Conservation (phyloP, 1,140 invertebrate genomes). For the Globodera rostochiensis region DNA sequence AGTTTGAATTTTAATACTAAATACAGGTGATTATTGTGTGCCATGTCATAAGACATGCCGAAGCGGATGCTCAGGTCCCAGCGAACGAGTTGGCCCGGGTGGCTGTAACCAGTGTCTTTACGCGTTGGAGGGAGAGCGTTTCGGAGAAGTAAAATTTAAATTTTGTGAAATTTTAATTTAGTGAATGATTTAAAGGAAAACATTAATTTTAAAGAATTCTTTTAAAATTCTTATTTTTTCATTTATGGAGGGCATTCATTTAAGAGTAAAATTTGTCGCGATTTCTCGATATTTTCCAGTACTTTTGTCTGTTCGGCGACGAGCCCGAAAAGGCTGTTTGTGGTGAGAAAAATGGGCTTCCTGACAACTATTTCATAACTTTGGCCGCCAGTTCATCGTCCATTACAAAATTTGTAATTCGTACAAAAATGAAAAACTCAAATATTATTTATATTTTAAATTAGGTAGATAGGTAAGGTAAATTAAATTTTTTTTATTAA, state of each 20-base stretch:
- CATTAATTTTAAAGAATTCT: too few species aligned
- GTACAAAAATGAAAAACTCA: neutral
- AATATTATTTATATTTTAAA: too few species aligned
- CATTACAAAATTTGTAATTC: constrained; percentile 41
- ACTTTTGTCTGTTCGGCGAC: constrained; percentile 35
- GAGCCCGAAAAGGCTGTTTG: constrained; percentile 39
- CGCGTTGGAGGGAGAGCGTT: constrained; percentile 25
- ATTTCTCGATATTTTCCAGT: constrained; percentile 20
- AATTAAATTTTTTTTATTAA: too few species aligned
- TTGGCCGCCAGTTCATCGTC: constrained; percentile 8
- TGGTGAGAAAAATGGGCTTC: constrained; percentile 25
- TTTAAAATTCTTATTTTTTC: too few species aligned
- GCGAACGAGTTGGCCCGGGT: constrained; percentile 28
- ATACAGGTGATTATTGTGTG: constrained; percentile 26
- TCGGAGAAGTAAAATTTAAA: neutral
- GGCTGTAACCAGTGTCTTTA: constrained; percentile 50
- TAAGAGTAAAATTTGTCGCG: too few species aligned
- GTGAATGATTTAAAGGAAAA: too few species aligned
- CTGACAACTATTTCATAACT: constrained; percentile 31
- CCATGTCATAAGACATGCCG: constrained; percentile 43
- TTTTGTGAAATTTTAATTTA: neutral
- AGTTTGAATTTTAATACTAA: too few species aligned
- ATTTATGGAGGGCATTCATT: too few species aligned
- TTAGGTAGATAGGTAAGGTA: too few species aligned
- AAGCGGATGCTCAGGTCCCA: constrained; percentile 40